These are phyloP conservation scores for Thyatira batis DNA, from an alignment of 2,888 invertebrate genomes.

Conservation along the genomic window DNA sequence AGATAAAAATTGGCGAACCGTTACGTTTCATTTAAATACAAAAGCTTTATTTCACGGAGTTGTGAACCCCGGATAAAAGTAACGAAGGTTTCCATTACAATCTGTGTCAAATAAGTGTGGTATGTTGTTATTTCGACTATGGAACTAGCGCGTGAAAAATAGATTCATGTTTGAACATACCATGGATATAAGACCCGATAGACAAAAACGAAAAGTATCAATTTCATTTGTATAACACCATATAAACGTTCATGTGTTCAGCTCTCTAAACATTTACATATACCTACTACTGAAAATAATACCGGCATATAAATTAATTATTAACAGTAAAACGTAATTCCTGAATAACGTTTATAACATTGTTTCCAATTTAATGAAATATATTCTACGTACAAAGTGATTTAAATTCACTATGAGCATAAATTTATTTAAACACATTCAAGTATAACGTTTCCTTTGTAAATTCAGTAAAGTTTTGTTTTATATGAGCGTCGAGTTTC, in stretches of 20 bases:
- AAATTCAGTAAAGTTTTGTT: slow-evolving; percentile 2
- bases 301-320: too few relatives aligned
- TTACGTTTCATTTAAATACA: slow-evolving; percentile 64
- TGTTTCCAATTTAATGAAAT: background rate
- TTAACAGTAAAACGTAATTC: background rate
- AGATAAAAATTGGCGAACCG: slow-evolving; percentile 43
- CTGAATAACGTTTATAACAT: background rate
- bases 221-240: too few relatives aligned
- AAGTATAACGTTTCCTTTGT: background rate
- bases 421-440: background rate
- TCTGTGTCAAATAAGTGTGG: slow-evolving; percentile 20
- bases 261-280: too few relatives aligned
- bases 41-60: slow-evolving; percentile 60
- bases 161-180: too few relatives aligned
- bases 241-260: too few relatives aligned
- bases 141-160: too few relatives aligned
- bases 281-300: too few relatives aligned
- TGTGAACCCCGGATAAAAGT: slow-evolving; percentile 35
- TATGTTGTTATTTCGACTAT: slow-evolving; percentile 6
- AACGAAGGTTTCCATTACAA: slow-evolving; percentile 30
- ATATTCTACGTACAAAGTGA: background rate
- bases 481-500: slow-evolving; percentile 2
- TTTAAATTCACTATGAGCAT: background rate
- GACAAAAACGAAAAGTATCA: too few relatives aligned
- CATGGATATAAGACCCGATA: too few relatives aligned